Evolutionary conservation across 2,113 vertebrate species (phyloP).

Genomic region (Arizona elegans): DNA sequence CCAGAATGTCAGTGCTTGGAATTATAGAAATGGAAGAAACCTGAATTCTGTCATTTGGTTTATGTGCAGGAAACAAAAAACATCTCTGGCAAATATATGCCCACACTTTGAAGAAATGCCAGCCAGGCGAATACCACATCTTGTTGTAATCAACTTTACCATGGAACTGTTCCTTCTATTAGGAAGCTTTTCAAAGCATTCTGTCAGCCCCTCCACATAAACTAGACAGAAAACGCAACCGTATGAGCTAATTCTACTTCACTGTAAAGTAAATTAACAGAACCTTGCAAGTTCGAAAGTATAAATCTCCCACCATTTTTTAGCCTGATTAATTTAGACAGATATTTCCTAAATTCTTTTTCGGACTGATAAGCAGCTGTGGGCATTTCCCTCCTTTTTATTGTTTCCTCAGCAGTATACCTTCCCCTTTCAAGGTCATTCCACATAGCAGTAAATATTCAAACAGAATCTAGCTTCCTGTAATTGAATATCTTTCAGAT

Average conservation of each 20-base stretch:
- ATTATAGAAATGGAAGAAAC: background rate
- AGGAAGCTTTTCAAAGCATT: background rate
- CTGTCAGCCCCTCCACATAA: background rate
- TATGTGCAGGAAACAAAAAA: background rate
- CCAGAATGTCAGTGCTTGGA: background rate
- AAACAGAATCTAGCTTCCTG: background rate
- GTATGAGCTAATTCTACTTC: background rate
- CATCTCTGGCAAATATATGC: background rate
- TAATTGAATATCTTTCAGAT: background rate
- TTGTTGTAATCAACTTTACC: background rate
- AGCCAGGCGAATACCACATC: background rate
- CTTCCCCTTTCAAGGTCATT: background rate
- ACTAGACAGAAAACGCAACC: background rate
- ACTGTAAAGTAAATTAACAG: background rate
- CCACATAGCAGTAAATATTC: background rate
- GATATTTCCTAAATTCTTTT: background rate
- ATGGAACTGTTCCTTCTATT: background rate
- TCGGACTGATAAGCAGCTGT: background rate
- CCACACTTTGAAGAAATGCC: background rate
- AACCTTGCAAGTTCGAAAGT: background rate
- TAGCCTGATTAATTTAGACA: background rate
- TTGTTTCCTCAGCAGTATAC: background rate
- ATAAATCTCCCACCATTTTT: background rate
- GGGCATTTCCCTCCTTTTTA: background rate
- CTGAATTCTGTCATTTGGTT: background rate